Conservation (phyloP, 2,888 invertebrate genomes). For the Imbricaverruca yamaguchii region DNA sequence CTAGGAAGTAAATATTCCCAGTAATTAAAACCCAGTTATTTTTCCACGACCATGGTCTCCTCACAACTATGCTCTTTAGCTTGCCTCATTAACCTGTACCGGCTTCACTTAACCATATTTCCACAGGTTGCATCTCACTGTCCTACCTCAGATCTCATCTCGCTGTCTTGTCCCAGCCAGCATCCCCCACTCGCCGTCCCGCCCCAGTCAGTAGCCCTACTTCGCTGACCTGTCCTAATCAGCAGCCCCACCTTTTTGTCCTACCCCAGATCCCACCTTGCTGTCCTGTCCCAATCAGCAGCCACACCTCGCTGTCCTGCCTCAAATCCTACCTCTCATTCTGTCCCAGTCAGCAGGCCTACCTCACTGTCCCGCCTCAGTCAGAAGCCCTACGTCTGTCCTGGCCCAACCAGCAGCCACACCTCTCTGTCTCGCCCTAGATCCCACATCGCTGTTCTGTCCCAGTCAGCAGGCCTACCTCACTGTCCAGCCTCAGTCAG, state of each 20-base stretch:
- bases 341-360: slow-evolving; percentile 16
- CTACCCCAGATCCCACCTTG: neutral
- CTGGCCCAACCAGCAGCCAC: slow-evolving; percentile 64
- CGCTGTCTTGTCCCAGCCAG: neutral
- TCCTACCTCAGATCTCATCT: neutral
- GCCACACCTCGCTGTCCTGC: neutral
- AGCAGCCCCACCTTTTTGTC: neutral
- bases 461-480: slow-evolving; percentile 26
- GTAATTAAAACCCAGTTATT: too few species aligned
- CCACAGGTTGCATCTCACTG: neutral
- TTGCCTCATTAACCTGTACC: too few species aligned
- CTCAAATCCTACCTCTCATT: neutral
- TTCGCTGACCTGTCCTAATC: neutral
- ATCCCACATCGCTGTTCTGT: neutral
- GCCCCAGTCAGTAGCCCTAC: neutral
- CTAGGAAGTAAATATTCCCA: too few species aligned
- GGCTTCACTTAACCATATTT: too few species aligned
- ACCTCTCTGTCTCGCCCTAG: neutral
- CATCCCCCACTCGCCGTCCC: neutral
- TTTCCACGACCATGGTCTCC: too few species aligned
- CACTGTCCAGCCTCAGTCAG: slow-evolving; percentile 27
- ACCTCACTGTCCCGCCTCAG: slow-evolving; percentile 30
- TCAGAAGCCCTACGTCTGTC: slow-evolving; percentile 27
- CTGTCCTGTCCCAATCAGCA: neutral
- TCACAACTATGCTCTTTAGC: too few species aligned